phyloP scores from a whole-genome alignment of 2,888 invertebrate species.

The Polydrusus tereticollis region DNA sequence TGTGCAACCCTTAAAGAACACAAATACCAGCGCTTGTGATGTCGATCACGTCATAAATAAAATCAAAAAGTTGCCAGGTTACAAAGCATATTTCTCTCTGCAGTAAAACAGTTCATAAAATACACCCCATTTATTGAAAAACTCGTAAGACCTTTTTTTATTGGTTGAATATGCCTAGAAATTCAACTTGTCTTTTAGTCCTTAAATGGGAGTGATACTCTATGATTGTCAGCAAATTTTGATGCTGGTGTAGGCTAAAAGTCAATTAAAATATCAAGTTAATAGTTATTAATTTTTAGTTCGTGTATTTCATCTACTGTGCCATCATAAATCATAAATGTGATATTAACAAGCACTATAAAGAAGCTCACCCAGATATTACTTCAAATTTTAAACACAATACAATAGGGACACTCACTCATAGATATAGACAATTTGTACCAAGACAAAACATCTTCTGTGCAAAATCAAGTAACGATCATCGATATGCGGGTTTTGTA shows the following conservation, averaged over 20 bases:
- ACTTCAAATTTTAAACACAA: too few relatives aligned
- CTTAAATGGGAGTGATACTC: neutral
- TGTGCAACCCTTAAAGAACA: neutral
- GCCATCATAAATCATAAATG: too few relatives aligned
- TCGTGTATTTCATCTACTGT: too few relatives aligned
- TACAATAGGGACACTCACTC: too few relatives aligned
- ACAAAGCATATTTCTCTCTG: neutral
- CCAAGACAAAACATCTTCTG: too few relatives aligned
- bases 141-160: slow-evolving; percentile 8
- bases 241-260: neutral
- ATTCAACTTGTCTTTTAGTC: neutral
- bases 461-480: too few relatives aligned
- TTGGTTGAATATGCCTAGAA: slow-evolving; percentile 1
- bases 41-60: neutral
- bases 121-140: slow-evolving; percentile 7
- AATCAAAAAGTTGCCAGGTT: neutral
- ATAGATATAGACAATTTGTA: too few relatives aligned
- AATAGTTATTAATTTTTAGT: too few relatives aligned
- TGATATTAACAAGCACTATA: too few relatives aligned
- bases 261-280: too few relatives aligned
- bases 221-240: neutral
- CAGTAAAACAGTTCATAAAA: slow-evolving; percentile 8
- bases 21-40: neutral
- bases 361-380: too few relatives aligned
- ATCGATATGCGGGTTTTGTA: too few relatives aligned